Evolutionary conservation across 2,113 vertebrate species (phyloP), one percentile per base, ranked within the genome.

Genomic region (Myxocyprinus asiaticus): DNA sequence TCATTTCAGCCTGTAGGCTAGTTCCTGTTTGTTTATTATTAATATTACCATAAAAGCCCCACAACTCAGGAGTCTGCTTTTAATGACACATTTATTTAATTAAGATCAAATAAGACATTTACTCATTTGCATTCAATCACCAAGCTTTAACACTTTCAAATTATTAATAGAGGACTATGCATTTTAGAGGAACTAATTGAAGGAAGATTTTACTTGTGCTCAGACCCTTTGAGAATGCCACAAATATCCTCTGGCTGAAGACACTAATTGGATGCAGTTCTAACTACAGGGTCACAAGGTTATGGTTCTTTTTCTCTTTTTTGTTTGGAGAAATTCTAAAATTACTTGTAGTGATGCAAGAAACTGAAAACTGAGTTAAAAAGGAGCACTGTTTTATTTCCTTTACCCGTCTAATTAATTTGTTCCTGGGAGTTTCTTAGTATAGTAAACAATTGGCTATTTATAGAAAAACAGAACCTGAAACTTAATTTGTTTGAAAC

Each of bases 21-120:
- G 43, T 10, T 45, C 44, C 50, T 11, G 9, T 45, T 62, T 51
- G 58, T 68, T 69, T 56, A 15, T 75, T 65, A 84, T 78, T 65
- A 65, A 81, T 75, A 74, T 33, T 66, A 85, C 81, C 45, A 63
- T 42, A 63, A 44, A 48, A 69, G 12, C 12, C 47, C 44, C 6
- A 22, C 53, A 44, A 67, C 58, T 74, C 6, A 47, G 3, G 68
- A 64, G 43, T 77, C 53, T 73, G 44, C n/a, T 62, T 82, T 79
- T 67, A 77, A 82, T 77, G 64, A 63, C 79, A 50, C 53, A 58
- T 80, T 14, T 72, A 55, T 77, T 51, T 85, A 82, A 85, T 74
- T 74, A 85, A 78, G 77, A 78, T 64, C 43, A 73, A 85, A 73
- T 17, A 56, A 75, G 69, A 67, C 14, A 22, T 81, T 47, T 59